Evolutionary conservation across 2,888 invertebrate species (phyloP), one percentile per base, ranked within the genome.

Genomic region (Ophraella communa): DNA sequence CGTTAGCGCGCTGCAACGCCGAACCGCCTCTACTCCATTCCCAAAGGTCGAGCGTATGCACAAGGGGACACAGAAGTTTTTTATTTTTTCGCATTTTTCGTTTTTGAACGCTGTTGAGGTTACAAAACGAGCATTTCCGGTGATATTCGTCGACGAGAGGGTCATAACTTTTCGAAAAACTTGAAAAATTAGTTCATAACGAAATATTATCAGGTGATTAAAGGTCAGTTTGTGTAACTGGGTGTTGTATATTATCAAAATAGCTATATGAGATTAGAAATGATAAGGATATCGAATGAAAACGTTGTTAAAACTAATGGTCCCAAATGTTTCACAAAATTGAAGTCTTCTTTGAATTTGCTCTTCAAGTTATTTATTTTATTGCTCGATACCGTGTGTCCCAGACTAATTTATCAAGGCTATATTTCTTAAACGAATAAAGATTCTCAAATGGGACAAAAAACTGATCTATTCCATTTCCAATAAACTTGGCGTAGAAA

Each of bases 1-100:
- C 65, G 61, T 65, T 65, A 59, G 58, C 61, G 58, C 61, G 45
- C 42, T 64, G 52, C 42, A 45, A 57, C 57, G 45, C 30, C 30
- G 45, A 33, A 47, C 42, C 35, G 57, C 44, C 56, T 44, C 27
- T 56, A 20, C 57, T 47, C 17, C 27, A 47, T 57, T 57, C 47
- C 57, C 35, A 17, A 45, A 51, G 27, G 57, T 33, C 47, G 47
- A 47, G 42, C 49, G 57, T 57, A 57, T 57, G 57, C 47, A 49
- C 47, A 20, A 35, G 47, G 47, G 57, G 54, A 39, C 39, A 42
- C 52, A 18, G 53, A 4, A 20, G 20, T 20, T 14, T 18, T 27
- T 27, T 44, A 18, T 56, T 44, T 42, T 45, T 56, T 56, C 30
- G 10, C 30, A n/a, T 42, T 55, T 24, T 27, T 56, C 27, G 21